Conservation (phyloP, 2,888 invertebrate genomes). For the Drosophila mayaguana region DNA sequence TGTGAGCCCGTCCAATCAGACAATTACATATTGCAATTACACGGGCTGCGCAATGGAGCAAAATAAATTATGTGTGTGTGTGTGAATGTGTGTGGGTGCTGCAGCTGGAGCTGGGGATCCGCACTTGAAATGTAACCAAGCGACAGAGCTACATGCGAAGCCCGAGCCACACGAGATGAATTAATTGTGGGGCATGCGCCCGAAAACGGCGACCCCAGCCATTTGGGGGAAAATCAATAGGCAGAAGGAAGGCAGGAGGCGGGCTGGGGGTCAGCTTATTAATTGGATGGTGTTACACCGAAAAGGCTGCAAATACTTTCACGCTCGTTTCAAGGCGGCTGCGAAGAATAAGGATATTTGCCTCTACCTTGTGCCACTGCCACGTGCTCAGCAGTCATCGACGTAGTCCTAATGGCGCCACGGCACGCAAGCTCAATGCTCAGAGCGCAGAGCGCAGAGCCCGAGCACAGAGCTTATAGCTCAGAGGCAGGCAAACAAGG, state of each 20-base stretch:
- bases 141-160: constrained; percentile 8
- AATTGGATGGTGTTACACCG: constrained; percentile 68
- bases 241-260: neutral
- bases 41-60: constrained; percentile 63
- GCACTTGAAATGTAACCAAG: constrained; percentile 54
- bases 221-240: constrained; percentile 65
- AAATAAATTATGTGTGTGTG: constrained; percentile 61
- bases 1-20: constrained; percentile 55
- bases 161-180: constrained; percentile 51
- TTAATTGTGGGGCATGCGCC: constrained; percentile 65
- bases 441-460: constrained; percentile 30
- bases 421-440: constrained; percentile 56
- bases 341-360: constrained; percentile 56
- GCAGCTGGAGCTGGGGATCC: neutral
- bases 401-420: constrained; percentile 58
- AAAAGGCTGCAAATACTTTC: constrained; percentile 76
- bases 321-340: constrained; percentile 76
- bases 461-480: constrained; percentile 20
- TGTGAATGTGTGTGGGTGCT: neutral
- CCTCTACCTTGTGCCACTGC: constrained; percentile 49
- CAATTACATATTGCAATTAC: constrained; percentile 77
- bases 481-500: constrained; percentile 23
- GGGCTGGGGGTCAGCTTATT: constrained; percentile 50
- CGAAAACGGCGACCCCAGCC: constrained; percentile 59
- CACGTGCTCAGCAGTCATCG: constrained; percentile 55